These are phyloP conservation scores for Cynoglossus semilaevis DNA, from an alignment of 2,113 vertebrate genomes.

Conservation along the genomic window DNA sequence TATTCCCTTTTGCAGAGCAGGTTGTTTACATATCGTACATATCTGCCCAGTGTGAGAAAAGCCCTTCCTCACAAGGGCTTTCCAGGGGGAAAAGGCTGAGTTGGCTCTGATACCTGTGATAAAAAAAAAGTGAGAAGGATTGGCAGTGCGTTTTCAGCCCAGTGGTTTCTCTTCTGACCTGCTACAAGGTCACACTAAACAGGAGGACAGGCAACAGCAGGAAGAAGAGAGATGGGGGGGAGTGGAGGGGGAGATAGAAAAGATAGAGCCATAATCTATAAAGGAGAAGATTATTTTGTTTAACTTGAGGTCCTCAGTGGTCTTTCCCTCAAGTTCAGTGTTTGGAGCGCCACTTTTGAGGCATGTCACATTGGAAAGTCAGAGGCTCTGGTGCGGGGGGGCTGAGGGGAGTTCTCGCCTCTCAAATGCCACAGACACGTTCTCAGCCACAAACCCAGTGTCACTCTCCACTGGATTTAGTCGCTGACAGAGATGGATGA, in stretches of 20 bases:
- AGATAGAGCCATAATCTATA: slow-evolving; percentile 40
- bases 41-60: slow-evolving; percentile 17
- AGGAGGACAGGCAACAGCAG: slow-evolving; percentile 25
- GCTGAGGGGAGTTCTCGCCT: slow-evolving; percentile 51
- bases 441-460: slow-evolving; percentile 64
- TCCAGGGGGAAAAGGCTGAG: slow-evolving; percentile 14
- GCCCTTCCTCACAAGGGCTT: slow-evolving; percentile 11
- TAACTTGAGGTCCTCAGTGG: slow-evolving; percentile 47
- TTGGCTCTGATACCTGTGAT: slow-evolving; percentile 27
- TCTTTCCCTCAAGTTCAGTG: slow-evolving; percentile 42
- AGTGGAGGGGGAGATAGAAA: neutral
- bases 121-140: slow-evolving; percentile 27
- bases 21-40: slow-evolving; percentile 11
- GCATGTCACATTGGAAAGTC: slow-evolving; percentile 62
- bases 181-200: slow-evolving; percentile 41
- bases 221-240: slow-evolving; percentile 1
- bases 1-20: slow-evolving; percentile 18
- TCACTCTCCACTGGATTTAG: slow-evolving; percentile 64
- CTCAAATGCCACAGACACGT: slow-evolving; percentile 71
- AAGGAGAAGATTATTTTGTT: slow-evolving; percentile 44
- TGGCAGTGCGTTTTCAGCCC: slow-evolving; percentile 34
- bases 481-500: slow-evolving; percentile 69
- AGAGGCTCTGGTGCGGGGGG: slow-evolving; percentile 45
- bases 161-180: slow-evolving; percentile 20
- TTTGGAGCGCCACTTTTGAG: slow-evolving; percentile 52